Evolutionary conservation across 2,797 vertebrate species (phyloP).

Genomic region (Megaceryle alcyon): DNA sequence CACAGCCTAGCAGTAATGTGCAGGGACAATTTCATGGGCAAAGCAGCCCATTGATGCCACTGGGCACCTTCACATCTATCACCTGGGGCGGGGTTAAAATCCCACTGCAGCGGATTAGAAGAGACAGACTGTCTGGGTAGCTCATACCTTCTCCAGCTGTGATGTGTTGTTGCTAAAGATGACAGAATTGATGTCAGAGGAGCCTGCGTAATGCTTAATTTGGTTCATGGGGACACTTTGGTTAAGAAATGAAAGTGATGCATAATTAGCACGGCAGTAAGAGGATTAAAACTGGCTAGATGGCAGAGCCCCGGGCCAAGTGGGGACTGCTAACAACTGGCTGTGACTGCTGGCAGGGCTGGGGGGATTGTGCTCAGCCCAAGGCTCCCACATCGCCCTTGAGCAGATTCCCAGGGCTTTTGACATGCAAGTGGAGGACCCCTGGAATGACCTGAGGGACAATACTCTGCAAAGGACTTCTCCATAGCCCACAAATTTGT

Average conservation of each 20-base stretch:
- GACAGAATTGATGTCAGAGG: not conserved
- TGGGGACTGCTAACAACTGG: not conserved
- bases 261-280: not conserved
- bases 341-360: not conserved
- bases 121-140: not conserved
- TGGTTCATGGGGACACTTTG: not conserved
- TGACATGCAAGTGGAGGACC: not conserved
- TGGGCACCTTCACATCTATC: not conserved
- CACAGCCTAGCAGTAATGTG: not conserved
- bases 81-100: not conserved
- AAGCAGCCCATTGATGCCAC: not conserved
- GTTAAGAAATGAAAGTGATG: not conserved
- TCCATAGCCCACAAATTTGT: not conserved
- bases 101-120: accelerated
- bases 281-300: not conserved
- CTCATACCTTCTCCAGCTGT: not conserved
- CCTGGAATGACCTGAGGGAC: not conserved
- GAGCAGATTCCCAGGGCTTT: not conserved
- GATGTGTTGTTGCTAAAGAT: not conserved
- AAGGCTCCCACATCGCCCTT: not conserved
- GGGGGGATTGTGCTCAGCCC: not conserved
- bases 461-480: not conserved
- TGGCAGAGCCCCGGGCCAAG: not conserved
- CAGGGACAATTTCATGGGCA: not conserved
- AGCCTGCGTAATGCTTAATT: not conserved